Base-by-base conservation (phyloP, 2,797 vertebrate species). In the Acrocephalus scirpaceus region DNA sequence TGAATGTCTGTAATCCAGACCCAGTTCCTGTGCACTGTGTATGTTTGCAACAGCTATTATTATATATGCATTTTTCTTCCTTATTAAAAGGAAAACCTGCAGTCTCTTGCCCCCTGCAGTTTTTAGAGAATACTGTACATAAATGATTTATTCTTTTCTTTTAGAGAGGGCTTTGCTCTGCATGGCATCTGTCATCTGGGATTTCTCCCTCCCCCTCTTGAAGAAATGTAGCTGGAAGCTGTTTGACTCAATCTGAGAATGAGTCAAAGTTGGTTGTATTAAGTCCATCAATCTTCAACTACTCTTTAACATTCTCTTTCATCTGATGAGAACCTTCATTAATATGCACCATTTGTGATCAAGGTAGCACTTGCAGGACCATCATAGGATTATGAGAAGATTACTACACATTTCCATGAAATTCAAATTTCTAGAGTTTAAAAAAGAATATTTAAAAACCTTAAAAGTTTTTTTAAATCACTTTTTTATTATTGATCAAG, bases 251-350 rank as follows among this genome's bases (percentile, higher is more conserved):
- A 83, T 94, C 74, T 61, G 79, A 77, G n/a, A 90, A 88, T 8
- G 57, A 87, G 17, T 86, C 64, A 25, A 56, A 86, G 70, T 91
- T 74, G 22, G 57, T 77, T 95, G 90, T 94, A 83, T 87, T 93
- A 95, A 96, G 79, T 79, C 69, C 78, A 93, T 91, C 62, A 88
- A 94, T 64, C 85, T 86, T 92, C 62, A 2, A 62, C 61, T 81
- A 25, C 81, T 79, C 86, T 95, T 96, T 90, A 95, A 74, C 77
- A 95, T 96, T 91, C 94, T 82, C 79, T 96, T 97, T 97, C 80
- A 79, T 95, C 72, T 95, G 75, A 25, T 51, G 72, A 65, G 85
- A 42, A 74, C 62, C 54, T 92, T 95, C 69, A 60, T 94, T 97
- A 96, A 92, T 92, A 92, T 86, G 95, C 72, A 90, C 69, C 25